Evolutionary conservation across 2,113 vertebrate genomes (phyloP).

Genomic region (Eurypyga helias): DNA sequence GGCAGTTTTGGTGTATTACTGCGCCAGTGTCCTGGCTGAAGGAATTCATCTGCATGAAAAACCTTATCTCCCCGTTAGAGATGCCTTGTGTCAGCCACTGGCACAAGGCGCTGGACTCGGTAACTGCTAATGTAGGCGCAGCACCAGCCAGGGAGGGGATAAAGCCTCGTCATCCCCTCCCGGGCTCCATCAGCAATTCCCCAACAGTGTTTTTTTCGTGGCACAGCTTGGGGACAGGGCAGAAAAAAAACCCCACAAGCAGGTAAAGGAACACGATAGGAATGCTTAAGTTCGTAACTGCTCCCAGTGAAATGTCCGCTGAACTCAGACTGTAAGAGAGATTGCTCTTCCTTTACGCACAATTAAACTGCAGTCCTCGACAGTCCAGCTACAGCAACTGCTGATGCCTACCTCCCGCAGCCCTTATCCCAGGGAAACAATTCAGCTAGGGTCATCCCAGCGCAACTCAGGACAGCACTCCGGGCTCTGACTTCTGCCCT

Average conservation of each 20-base stretch:
- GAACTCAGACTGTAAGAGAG: not conserved
- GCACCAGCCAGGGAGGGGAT: not conserved
- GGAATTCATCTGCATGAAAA: slow-evolving; percentile 1
- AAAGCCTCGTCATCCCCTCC: not conserved
- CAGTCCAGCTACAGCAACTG: not conserved
- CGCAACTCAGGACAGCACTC: not conserved
- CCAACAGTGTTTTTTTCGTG: not conserved
- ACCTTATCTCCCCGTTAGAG: not conserved
- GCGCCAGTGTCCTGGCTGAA: not conserved
- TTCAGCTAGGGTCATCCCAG: not conserved
- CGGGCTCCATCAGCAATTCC: not conserved
- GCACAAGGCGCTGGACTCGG: not conserved
- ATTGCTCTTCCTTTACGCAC: not conserved
- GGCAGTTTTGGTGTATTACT: not conserved
- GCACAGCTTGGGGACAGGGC: not conserved
- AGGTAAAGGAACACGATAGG: not conserved
- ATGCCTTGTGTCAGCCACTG: not conserved
- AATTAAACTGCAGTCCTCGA: not conserved
- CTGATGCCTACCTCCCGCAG: not conserved
- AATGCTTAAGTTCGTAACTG: not conserved
- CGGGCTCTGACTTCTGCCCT: not conserved
- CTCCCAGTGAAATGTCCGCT: not conserved
- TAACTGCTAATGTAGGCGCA: not conserved
- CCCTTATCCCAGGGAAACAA: not conserved
- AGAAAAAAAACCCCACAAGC: not conserved